Conservation (phyloP, 2,888 invertebrate genomes). For the Galerucella nymphaeae region DNA sequence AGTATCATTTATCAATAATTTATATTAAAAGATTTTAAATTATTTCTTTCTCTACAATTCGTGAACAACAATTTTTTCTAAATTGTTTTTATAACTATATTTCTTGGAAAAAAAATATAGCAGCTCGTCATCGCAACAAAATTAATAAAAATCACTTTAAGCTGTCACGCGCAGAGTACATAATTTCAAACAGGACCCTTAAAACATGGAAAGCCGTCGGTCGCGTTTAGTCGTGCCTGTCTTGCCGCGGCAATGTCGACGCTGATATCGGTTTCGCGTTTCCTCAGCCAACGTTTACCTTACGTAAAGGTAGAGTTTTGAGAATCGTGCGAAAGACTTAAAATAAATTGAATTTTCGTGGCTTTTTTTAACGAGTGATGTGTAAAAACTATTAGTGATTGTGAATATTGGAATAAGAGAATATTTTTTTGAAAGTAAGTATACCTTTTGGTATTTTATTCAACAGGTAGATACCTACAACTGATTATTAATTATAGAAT, state of each 20-base stretch:
- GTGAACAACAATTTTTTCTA: too few species aligned
- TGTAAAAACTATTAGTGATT: not conserved
- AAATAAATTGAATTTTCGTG: not conserved
- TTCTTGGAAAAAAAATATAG: not conserved
- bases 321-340: not conserved
- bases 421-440: not conserved
- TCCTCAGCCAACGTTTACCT: not conserved
- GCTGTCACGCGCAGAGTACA: conserved; percentile 12
- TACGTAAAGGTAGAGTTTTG: not conserved
- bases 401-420: not conserved
- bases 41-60: too few species aligned
- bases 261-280: not conserved
- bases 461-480: not conserved
- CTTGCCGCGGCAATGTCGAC: conserved; percentile 4
- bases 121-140: not conserved
- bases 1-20: too few species aligned
- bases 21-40: too few species aligned
- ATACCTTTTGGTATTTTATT: not conserved
- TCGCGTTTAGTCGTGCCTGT: conserved; percentile 17
- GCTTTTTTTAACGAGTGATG: not conserved
- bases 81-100: too few species aligned
- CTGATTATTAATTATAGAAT: not conserved
- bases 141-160: not conserved
- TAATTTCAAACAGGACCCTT: conserved; percentile 12
- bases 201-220: not conserved